phyloP scores from a whole-genome alignment of 2,888 invertebrate species.

The Gibbula magus region DNA sequence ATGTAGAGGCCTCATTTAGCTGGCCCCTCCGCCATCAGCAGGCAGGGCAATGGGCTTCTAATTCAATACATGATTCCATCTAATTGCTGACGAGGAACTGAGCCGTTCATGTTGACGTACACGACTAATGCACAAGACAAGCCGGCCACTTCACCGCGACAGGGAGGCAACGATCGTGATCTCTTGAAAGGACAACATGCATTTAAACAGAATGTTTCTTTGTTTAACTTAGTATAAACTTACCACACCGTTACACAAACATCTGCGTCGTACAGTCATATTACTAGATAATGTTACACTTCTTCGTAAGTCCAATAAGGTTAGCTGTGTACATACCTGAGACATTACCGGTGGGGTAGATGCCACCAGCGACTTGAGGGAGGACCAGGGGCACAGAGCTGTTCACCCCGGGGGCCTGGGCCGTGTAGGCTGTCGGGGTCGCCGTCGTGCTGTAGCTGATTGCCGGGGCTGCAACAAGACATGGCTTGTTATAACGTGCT shows the following conservation, averaged over 20 bases:
- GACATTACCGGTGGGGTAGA: slow-evolving; percentile 32
- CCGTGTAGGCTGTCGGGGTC: slow-evolving; percentile 29
- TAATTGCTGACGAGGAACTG: slow-evolving; percentile 12
- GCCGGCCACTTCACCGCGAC: no score
- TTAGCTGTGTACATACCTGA: slow-evolving; percentile 26
- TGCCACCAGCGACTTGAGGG: slow-evolving; percentile 32
- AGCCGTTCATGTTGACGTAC: background rate
- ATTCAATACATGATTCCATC: slow-evolving; percentile 19
- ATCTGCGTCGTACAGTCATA: no score
- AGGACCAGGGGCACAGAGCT: slow-evolving; percentile 39
- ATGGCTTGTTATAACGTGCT: background rate
- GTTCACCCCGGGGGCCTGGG: slow-evolving; percentile 31
- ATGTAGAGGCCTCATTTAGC: slow-evolving; percentile 11
- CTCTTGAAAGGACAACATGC: no score
- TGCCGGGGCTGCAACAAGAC: slow-evolving; percentile 26
- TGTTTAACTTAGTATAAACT: no score
- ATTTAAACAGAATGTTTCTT: no score
- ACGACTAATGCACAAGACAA: background rate
- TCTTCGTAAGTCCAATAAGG: no score
- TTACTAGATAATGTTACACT: no score
- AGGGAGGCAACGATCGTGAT: no score
- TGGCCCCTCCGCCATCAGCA: background rate
- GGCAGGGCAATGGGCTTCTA: slow-evolving; percentile 6
- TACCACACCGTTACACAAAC: no score
- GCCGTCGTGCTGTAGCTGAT: slow-evolving; percentile 35